phyloP scores from a whole-genome alignment of 2,888 invertebrate genomes.

The Orthosia incerta region DNA sequence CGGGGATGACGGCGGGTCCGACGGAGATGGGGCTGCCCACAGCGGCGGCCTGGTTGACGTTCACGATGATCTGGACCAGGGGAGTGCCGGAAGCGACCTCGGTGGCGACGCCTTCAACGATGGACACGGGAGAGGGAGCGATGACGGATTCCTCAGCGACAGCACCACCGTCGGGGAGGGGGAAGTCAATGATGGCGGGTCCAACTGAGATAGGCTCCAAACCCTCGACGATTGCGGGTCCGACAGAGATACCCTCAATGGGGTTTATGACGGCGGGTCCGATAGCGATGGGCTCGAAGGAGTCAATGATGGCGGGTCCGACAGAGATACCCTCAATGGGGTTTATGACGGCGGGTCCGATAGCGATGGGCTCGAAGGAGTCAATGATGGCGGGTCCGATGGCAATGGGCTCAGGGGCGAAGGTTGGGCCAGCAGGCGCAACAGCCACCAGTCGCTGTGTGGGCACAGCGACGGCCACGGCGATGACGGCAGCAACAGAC shows the following conservation, averaged over 20 bases:
- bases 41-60: conserved; percentile 61
- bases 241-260: conserved; percentile 68
- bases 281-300: conserved; percentile 26
- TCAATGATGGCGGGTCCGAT: conserved; percentile 44
- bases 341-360: conserved; percentile 63
- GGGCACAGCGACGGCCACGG: conserved; percentile 61
- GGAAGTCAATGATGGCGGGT: conserved; percentile 65
- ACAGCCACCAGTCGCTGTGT: conserved; percentile 50
- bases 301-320: conserved; percentile 59
- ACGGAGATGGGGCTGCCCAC: conserved; percentile 42
- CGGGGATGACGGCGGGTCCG: conserved; percentile 33
- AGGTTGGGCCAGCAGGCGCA: conserved; percentile 49
- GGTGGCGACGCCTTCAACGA: conserved; percentile 23
- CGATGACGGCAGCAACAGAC: conserved; percentile 59
- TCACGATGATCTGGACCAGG: conserved; percentile 73
- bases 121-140: conserved; percentile 41
- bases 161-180: conserved; percentile 53
- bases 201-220: conserved; percentile 44
- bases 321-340: conserved; percentile 67
- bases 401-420: conserved; percentile 43
- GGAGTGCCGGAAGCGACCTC: conserved; percentile 55
- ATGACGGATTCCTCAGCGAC: conserved; percentile 22
- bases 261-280: conserved; percentile 64
- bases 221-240: conserved; percentile 63
- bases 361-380: conserved; percentile 24